These are phyloP conservation scores for Sebastes dallii DNA, from an alignment of 2,797 vertebrate genomes.

Conservation along the genomic window DNA sequence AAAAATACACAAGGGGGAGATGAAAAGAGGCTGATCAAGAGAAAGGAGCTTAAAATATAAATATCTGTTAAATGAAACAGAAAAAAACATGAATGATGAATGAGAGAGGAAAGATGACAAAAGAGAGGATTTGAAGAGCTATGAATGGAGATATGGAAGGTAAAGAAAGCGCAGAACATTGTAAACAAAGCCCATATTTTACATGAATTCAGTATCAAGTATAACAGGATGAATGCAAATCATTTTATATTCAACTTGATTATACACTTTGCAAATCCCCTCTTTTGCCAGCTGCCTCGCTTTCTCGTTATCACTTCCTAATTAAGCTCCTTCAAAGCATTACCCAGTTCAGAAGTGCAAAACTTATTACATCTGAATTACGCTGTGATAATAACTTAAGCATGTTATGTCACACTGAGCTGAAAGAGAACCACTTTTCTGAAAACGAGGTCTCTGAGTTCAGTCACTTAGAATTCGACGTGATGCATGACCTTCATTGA, in stretches of 20 bases:
- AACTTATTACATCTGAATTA: conserved; percentile 39
- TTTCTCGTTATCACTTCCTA: conserved; percentile 20
- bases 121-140: neutral
- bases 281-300: neutral
- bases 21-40: neutral
- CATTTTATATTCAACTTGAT: conserved; percentile 4
- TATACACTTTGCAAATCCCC: neutral
- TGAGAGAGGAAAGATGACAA: neutral
- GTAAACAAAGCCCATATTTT: neutral
- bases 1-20: neutral
- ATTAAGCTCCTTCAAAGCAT: conserved; percentile 47
- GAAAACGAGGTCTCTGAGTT: conserved; percentile 29
- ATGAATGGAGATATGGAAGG: neutral
- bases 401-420: conserved; percentile 49
- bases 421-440: neutral
- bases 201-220: neutral
- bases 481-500: neutral
- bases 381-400: conserved; percentile 46
- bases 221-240: neutral
- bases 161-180: neutral
- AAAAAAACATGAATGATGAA: neutral
- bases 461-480: neutral
- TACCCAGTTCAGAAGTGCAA: conserved; percentile 16
- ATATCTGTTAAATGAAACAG: neutral
- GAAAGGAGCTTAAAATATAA: neutral